Evolutionary conservation across 64 coral and sea anemone species (phyloP).

Genomic region (Actinia equina): DNA sequence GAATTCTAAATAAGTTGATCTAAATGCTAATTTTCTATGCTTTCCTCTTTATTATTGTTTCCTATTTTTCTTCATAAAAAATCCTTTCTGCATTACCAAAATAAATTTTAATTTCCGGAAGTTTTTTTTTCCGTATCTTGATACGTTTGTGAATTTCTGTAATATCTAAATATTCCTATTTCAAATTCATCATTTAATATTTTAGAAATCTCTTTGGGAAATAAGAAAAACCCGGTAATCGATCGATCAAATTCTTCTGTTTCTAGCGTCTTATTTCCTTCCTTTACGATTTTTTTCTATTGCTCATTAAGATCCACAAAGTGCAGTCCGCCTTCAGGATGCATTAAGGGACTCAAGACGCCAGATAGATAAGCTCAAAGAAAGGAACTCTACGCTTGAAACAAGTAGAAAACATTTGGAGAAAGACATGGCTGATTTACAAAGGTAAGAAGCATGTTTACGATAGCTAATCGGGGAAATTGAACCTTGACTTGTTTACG

Average conservation of each 20-base stretch:
- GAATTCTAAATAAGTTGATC: not conserved
- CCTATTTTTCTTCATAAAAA: not conserved
- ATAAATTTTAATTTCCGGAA: not conserved
- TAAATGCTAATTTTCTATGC: constrained; percentile 1
- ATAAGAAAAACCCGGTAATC: not conserved
- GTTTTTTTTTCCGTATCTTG: not conserved
- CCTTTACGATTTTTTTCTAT: not conserved
- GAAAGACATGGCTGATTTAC: constrained; percentile 67
- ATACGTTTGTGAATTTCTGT: not conserved
- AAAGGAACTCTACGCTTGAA: constrained; percentile 67
- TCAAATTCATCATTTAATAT: not conserved
- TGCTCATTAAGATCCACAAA: constrained; percentile 43
- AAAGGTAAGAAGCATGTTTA: constrained; percentile 60
- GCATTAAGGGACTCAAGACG: constrained; percentile 73
- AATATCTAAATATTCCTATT: not conserved
- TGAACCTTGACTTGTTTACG: no score
- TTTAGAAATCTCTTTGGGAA: not conserved
- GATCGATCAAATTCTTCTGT: not conserved
- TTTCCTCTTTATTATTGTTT: not conserved
- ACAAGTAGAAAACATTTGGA: constrained; percentile 81
- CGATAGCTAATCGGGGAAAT: not conserved
- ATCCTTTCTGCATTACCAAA: not conserved
- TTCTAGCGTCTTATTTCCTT: not conserved
- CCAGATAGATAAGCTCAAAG: constrained; percentile 85
- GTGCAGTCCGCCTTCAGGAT: constrained; percentile 63